Evolutionary conservation across 23 tunicate species (phyloP).

Genomic region (Phallusia fumigata): DNA sequence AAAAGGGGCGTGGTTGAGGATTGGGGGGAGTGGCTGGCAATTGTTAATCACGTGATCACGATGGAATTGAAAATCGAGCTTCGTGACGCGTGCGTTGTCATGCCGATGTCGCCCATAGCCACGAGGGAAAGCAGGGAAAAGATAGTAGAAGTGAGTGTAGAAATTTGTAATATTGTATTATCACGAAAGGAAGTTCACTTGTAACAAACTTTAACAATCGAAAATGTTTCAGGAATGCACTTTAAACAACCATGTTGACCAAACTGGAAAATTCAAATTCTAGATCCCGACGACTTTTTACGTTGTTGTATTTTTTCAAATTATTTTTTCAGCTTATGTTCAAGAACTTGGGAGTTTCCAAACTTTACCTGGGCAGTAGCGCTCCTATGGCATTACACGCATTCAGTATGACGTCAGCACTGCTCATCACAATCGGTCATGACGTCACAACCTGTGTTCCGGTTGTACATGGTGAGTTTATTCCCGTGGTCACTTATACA

Average conservation of each 20-base stretch:
- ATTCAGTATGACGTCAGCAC: slow-evolving; percentile 52
- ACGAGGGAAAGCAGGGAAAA: slow-evolving; percentile 31
- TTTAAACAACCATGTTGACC: too few relatives aligned
- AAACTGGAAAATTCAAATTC: not conserved
- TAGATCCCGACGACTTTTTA: not conserved
- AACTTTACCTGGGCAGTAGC: slow-evolving; percentile 41
- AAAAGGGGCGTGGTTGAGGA: slow-evolving; percentile 50
- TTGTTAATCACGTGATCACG: slow-evolving; percentile 48
- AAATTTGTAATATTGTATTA: not conserved
- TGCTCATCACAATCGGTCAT: slow-evolving; percentile 51
- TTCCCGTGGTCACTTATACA: too few relatives aligned
- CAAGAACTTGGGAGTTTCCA: slow-evolving; percentile 24
- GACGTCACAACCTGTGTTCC: slow-evolving; percentile 60
- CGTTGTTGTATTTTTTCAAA: too few relatives aligned
- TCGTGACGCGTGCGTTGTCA: slow-evolving; percentile 28
- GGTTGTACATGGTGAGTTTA: slow-evolving; percentile 48
- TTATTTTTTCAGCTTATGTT: slow-evolving; percentile 39
- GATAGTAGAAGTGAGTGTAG: slow-evolving; percentile 27
- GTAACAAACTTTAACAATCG: too few relatives aligned
- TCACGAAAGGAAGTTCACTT: not conserved
- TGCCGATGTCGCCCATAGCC: slow-evolving; percentile 34
- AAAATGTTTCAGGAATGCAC: too few relatives aligned
- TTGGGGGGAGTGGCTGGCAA: slow-evolving; percentile 62
- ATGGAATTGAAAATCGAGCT: slow-evolving; percentile 62
- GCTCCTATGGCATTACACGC: slow-evolving; percentile 72